Base-by-base conservation (phyloP, 1,140 invertebrate species). In the Ceratina calcarata region DNA sequence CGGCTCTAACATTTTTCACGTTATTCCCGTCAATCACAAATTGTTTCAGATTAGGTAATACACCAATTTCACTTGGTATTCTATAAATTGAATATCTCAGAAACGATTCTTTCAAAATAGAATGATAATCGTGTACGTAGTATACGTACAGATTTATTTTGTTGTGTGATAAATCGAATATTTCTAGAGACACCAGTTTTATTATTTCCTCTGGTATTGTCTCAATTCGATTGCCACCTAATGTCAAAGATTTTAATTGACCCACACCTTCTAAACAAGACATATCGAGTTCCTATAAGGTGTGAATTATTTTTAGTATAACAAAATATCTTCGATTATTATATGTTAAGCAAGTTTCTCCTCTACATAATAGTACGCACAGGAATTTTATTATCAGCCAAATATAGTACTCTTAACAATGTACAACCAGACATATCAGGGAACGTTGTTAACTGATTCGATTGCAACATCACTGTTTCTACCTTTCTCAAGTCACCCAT, bases 11-110 rank as follows among this genome's bases (percentile, higher is more conserved):
- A 27, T 95, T 95, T 86, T 95, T 94, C 80, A 98, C 93, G 82
- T 96, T 96, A 93, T 99, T 99, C 0, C 97, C 98, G 68, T 98
- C 96, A 60, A 98, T 93, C 78, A 95, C 95, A 58, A 99, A 94
- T 73, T 96, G 96, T 84, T 97, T 97, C 57, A 99, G 91, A 90
- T 98, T 96, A 1, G 96, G 95, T 82, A 98, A 93, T 12, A 96
- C 92, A 1, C 96, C 95, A 24, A 99, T 88, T 45, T 95, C 95
- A 87, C 93, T 94, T 37, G 98, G 97, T 82, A 98, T 92, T 74
- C 96, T 97, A 87, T 53, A 92, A 60, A 80, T 83, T 27, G 74
- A 64, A 69, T 3, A 61, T 49, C 69, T 66, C 53, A 18, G 8
- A 37, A 69, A 81, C 64, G 55, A 45, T 18, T 70, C 16, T 2